These are phyloP conservation scores for Phyllopteryx taeniolatus DNA, from an alignment of 2,113 vertebrate genomes.

Conservation along the genomic window DNA sequence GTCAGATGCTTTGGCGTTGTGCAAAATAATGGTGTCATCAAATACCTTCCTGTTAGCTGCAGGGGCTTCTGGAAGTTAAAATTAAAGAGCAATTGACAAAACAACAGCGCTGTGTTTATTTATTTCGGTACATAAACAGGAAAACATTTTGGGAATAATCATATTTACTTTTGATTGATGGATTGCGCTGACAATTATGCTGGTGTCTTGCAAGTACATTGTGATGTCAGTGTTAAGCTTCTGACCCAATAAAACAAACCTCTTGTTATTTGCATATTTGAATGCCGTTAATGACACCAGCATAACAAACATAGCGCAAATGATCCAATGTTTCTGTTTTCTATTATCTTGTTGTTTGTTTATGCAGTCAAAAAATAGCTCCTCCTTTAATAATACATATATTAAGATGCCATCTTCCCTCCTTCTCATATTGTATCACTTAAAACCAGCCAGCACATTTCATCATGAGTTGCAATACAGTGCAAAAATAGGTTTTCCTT, in stretches of 20 bases:
- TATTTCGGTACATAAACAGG: background rate
- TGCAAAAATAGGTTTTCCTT: background rate
- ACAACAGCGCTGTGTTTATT: background rate
- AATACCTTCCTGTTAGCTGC: conserved; percentile 58
- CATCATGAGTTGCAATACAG: background rate
- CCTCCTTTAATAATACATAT: too few relatives aligned
- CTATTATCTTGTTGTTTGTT: background rate
- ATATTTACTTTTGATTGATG: too few relatives aligned
- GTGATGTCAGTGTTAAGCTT: background rate
- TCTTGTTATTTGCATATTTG: background rate
- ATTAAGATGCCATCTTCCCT: background rate
- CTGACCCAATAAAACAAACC: background rate
- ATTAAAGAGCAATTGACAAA: background rate
- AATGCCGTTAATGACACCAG: background rate
- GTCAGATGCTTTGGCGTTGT: conserved; percentile 79
- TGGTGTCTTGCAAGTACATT: background rate
- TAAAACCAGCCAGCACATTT: background rate
- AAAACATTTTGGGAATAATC: background rate
- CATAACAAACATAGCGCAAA: background rate
- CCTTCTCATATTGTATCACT: background rate
- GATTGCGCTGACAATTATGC: background rate
- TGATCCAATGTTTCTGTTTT: background rate
- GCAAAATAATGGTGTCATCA: conserved; percentile 76
- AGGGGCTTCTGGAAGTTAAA: conserved; percentile 53
- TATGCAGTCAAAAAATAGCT: background rate